A percentile compares a stretch with the other conserved stretches of the same genome.
Evolutionary conservation across 1,140 invertebrate genomes (phyloP).

Genomic region (Colletes latitarsis): DNA sequence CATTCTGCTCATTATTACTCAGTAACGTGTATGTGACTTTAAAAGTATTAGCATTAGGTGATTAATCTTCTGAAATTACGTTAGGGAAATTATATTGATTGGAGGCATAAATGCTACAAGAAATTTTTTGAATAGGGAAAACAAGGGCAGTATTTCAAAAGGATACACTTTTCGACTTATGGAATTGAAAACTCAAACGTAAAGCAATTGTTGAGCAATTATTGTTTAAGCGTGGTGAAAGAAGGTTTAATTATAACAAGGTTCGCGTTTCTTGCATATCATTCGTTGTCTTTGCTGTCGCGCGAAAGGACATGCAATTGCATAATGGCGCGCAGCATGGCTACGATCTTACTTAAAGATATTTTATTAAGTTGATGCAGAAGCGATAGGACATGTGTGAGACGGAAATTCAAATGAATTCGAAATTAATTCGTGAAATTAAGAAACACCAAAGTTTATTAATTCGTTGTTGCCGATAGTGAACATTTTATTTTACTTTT

Average conservation of each 20-base stretch:
- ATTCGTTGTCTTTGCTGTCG: neutral
- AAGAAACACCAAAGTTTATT: no score
- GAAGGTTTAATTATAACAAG: constrained; percentile 9
- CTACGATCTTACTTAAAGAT: constrained; percentile 1
- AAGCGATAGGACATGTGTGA: neutral
- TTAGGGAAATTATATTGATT: neutral
- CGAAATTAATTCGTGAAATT: no score
- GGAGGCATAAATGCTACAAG: no score
- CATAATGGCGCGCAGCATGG: neutral
- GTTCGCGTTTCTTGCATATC: constrained; percentile 41
- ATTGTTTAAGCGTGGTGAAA: neutral
- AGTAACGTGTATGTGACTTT: constrained; percentile 18
- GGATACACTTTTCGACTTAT: neutral
- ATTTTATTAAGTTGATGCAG: neutral
- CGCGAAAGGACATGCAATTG: neutral
- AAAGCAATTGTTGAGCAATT: neutral
- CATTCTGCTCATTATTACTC: constrained; percentile 26
- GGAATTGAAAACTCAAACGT: neutral
- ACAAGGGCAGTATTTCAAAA: neutral
- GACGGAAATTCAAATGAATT: neutral
- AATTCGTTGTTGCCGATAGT: no score
- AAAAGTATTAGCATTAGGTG: neutral
- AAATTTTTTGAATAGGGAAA: neutral
- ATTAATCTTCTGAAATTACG: neutral
- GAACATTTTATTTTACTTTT: no score